These are phyloP conservation scores for Thalassoma bifasciatum DNA, from an alignment of 2,113 vertebrate genomes.

Conservation along the genomic window DNA sequence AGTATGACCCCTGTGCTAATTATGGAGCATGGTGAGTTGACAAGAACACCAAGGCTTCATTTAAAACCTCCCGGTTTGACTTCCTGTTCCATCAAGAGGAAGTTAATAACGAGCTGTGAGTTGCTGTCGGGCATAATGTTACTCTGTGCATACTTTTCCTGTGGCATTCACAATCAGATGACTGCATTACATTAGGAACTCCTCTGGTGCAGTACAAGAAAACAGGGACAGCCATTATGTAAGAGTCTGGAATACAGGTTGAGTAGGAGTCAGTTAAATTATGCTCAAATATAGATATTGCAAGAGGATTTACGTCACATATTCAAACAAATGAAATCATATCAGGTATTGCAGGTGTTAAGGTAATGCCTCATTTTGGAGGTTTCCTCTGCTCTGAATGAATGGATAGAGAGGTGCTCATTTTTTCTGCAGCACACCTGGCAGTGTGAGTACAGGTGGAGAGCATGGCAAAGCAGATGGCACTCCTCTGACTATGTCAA, in stretches of 20 bases:
- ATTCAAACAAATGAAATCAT: constrained; percentile 8
- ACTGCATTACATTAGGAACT: constrained; percentile 18
- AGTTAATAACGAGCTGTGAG: constrained; percentile 11
- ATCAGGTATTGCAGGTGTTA: constrained; percentile 2
- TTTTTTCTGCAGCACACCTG: constrained; percentile 49
- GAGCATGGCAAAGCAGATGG: constrained; percentile 48
- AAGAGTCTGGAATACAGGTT: constrained; percentile 53
- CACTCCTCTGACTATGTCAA: constrained; percentile 43
- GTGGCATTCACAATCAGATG: constrained; percentile 12
- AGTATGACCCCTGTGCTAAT: constrained; percentile 53
- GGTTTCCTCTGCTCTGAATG: constrained; percentile 41
- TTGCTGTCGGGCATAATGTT: neutral
- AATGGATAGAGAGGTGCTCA: constrained; percentile 7
- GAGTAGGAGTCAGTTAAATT: constrained; percentile 34
- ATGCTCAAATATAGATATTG: constrained; percentile 4
- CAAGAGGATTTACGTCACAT: neutral
- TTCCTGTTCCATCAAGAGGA: constrained; percentile 17
- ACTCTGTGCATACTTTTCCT: neutral
- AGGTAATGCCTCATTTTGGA: constrained; percentile 3
- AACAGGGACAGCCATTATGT: constrained; percentile 43
- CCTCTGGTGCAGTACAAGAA: constrained; percentile 31
- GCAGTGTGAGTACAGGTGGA: constrained; percentile 42
- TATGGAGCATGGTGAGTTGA: constrained; percentile 42
- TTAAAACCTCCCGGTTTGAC: constrained; percentile 33
- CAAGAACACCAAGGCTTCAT: constrained; percentile 36